These are phyloP conservation scores for Orussus abietinus DNA, from an alignment of 1,140 invertebrate genomes.

Conservation along the genomic window DNA sequence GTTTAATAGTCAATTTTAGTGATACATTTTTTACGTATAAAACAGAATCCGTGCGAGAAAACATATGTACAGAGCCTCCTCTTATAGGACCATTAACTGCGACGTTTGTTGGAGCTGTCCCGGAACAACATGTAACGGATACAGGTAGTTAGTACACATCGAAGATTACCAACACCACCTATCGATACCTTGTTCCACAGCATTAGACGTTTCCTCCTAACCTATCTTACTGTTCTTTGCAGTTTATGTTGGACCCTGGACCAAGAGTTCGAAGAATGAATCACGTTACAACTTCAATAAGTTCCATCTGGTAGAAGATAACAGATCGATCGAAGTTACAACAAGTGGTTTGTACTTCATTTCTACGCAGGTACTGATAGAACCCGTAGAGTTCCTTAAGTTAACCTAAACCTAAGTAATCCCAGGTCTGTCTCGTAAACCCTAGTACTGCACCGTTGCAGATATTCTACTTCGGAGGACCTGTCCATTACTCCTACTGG, in stretches of 20 bases:
- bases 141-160: slow-evolving; percentile 40
- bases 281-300: slow-evolving; percentile 40
- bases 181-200: too few species aligned
- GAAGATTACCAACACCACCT: slow-evolving; percentile 1
- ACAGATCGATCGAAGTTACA: slow-evolving; percentile 42
- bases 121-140: slow-evolving; percentile 39
- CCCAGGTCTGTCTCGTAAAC: background rate
- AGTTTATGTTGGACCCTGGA: slow-evolving; percentile 46
- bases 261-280: slow-evolving; percentile 32
- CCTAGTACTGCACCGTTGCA: too few species aligned
- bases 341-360: slow-evolving; percentile 44
- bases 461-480: slow-evolving; percentile 44
- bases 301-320: slow-evolving; percentile 44
- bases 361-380: slow-evolving; percentile 45
- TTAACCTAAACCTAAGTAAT: too few species aligned
- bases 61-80: too few species aligned
- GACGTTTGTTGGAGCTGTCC: slow-evolving; percentile 42
- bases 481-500: slow-evolving; percentile 41
- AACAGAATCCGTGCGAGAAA: too few species aligned
- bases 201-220: too few species aligned
- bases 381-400: too few species aligned
- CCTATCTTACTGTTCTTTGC: slow-evolving; percentile 5
- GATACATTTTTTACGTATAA: too few species aligned
- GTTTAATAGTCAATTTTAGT: too few species aligned
- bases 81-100: slow-evolving; percentile 34